phyloP scores from a whole-genome alignment of 2,113 vertebrate genomes.

The Thalassarche chlororhynchos region DNA sequence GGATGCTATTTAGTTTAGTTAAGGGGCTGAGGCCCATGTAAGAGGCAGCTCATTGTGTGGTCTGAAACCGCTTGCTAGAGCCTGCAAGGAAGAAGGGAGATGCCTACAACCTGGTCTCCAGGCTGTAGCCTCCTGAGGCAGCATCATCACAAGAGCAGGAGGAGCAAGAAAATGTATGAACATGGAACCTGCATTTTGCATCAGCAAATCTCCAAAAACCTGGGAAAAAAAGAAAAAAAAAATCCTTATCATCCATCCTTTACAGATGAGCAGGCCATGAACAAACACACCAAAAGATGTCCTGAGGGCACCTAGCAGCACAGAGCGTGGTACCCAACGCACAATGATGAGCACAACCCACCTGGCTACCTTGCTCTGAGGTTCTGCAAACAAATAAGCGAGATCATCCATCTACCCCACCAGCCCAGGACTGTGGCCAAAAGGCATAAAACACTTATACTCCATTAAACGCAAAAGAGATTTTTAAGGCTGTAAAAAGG shows the following conservation, averaged over 20 bases:
- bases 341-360: neutral
- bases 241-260: neutral
- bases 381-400: neutral
- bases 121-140: neutral
- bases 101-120: neutral
- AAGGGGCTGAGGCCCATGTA: neutral
- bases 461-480: neutral
- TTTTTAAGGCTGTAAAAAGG: neutral
- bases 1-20: neutral
- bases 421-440: neutral
- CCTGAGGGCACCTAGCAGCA: neutral
- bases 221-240: neutral
- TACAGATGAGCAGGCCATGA: neutral
- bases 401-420: neutral
- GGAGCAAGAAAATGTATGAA: neutral
- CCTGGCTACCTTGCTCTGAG: neutral
- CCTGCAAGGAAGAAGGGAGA: neutral
- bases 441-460: neutral
- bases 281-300: neutral
- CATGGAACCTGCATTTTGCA: neutral
- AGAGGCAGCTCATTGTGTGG: neutral
- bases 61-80: neutral
- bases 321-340: fast-evolving
- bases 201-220: neutral
- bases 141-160: neutral